Evolutionary conservation across 2,888 invertebrate species (phyloP), one percentile per base, ranked within the genome.

Genomic region (Choreutis nemorana): DNA sequence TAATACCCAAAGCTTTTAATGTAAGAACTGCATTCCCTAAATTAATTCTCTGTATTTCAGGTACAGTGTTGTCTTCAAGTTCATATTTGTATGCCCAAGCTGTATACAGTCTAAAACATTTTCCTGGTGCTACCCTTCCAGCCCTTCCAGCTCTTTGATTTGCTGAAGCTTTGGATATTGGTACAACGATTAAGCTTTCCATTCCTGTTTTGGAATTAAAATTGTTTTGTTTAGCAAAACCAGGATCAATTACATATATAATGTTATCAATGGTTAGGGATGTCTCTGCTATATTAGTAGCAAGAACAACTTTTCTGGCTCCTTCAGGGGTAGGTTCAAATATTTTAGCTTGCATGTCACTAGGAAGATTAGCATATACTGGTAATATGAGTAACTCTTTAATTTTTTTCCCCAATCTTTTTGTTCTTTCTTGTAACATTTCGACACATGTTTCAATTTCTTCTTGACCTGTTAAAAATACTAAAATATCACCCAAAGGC

Each of bases 241-340:
- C 99, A n/a, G 98, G 97, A 78, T 99, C 99, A 42, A 99, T 97
- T 0, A 99, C 99, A 71, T 96, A 99, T 36, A 95, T 89, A 39
- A 99, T 99, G 49, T 98, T 98, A 60, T 99, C 98, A 44, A 99
- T 99, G 1, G 99, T 99, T 16, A 99, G 78, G 2, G 98, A 98
- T 0, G 99, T 99, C 79, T 99, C 99, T 0, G 99, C 99, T 51
- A 99, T 99, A 56, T 99, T 99, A 10, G 99, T 99, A 0, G 99
- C 99, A 25, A 99, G 70, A 5, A 99, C 91, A 7, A 98, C 95
- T 82, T 99, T 99, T 36, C 99, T 83, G 0, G 98, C 96, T 37
- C 94, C 93, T 5, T 91, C 91, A 22, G 99, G 99, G 1, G 98
- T 98, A 0, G 96, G 97, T 48, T 96, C 94, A 70, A 99, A 99